These are phyloP conservation scores for Atta cephalotes DNA, from an alignment of 1,140 invertebrate species.

Conservation along the genomic window DNA sequence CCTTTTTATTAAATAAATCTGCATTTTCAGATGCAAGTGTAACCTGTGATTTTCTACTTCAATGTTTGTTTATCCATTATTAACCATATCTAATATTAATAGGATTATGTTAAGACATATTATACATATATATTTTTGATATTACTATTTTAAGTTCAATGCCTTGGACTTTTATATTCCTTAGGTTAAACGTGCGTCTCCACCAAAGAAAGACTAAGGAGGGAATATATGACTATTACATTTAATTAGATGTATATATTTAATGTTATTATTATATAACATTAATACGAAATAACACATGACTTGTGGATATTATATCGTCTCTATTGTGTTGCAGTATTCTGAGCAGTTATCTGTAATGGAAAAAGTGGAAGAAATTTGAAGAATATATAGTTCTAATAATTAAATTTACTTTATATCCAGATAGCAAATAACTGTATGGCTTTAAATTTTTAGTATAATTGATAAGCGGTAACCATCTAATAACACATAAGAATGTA, in stretches of 20 bases:
- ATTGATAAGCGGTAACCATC: slow-evolving; percentile 25
- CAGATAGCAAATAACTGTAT: slow-evolving; percentile 53
- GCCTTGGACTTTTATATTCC: slow-evolving; percentile 33
- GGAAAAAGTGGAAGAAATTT: slow-evolving; percentile 36
- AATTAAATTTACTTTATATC: slow-evolving; percentile 45
- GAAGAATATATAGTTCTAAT: slow-evolving; percentile 34
- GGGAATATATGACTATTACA: slow-evolving; percentile 11
- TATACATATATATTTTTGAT: slow-evolving; percentile 66
- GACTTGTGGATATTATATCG: slow-evolving; percentile 1
- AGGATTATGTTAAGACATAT: slow-evolving; percentile 66
- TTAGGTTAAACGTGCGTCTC: slow-evolving; percentile 18
- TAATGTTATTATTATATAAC: slow-evolving; percentile 33
- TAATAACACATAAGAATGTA: slow-evolving; percentile 6
- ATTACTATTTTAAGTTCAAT: slow-evolving; percentile 67
- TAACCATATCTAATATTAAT: slow-evolving; percentile 69
- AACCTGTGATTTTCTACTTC: slow-evolving; percentile 66
- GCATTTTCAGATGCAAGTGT: slow-evolving; percentile 71
- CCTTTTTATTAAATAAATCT: slow-evolving; percentile 66
- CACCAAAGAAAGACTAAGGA: slow-evolving; percentile 20
- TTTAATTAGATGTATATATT: slow-evolving; percentile 20
- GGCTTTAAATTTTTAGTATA: slow-evolving; percentile 44
- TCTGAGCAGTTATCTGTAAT: slow-evolving; percentile 15
- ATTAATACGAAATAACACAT: neutral
- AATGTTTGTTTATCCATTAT: slow-evolving; percentile 68
- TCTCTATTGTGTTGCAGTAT: slow-evolving; percentile 39